A percentile compares a stretch with the other conserved stretches of the same genome.
These are phyloP conservation scores for Phalloptychus januarius DNA, from an alignment of 2,797 vertebrate genomes.

Conservation along the genomic window DNA sequence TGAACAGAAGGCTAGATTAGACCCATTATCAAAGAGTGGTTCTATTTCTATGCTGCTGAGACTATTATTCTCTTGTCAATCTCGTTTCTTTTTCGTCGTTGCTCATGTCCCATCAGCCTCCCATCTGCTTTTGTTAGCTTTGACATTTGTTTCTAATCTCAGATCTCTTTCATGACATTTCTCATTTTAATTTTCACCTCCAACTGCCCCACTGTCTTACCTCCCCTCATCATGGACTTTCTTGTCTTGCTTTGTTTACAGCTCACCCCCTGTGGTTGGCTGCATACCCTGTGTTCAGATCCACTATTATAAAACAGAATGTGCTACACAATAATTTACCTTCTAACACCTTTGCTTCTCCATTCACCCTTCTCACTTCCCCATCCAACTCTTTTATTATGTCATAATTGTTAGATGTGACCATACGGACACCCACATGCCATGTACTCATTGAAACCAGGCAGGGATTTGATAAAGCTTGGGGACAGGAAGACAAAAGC, in stretches of 20 bases:
- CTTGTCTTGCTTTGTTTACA: slow-evolving; percentile 18
- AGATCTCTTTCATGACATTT: slow-evolving; percentile 27
- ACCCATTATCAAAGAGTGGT: slow-evolving; percentile 38
- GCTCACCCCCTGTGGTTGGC: slow-evolving; percentile 26
- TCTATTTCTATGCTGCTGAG: not conserved
- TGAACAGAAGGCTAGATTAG: slow-evolving; percentile 32
- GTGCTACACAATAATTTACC: slow-evolving; percentile 52
- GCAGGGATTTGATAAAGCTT: slow-evolving; percentile 15
- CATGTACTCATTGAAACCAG: slow-evolving; percentile 24
- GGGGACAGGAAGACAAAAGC: slow-evolving; percentile 8
- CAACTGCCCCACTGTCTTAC: slow-evolving; percentile 25
- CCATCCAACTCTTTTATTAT: slow-evolving; percentile 12
- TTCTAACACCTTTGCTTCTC: slow-evolving; percentile 12
- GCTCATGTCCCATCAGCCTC: slow-evolving; percentile 27
- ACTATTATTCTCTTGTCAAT: slow-evolving; percentile 44
- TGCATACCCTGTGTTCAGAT: slow-evolving; percentile 43
- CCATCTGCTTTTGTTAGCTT: slow-evolving; percentile 32
- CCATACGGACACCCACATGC: slow-evolving; percentile 30
- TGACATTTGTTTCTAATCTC: slow-evolving; percentile 29
- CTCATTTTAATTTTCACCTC: slow-evolving; percentile 37
- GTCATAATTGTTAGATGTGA: slow-evolving; percentile 26
- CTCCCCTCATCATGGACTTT: slow-evolving; percentile 35
- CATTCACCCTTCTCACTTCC: slow-evolving; percentile 6
- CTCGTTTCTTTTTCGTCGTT: not conserved
- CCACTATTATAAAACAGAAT: slow-evolving; percentile 48